Base-by-base conservation (phyloP, 1,140 invertebrate species). In the Drosophila albomicans region DNA sequence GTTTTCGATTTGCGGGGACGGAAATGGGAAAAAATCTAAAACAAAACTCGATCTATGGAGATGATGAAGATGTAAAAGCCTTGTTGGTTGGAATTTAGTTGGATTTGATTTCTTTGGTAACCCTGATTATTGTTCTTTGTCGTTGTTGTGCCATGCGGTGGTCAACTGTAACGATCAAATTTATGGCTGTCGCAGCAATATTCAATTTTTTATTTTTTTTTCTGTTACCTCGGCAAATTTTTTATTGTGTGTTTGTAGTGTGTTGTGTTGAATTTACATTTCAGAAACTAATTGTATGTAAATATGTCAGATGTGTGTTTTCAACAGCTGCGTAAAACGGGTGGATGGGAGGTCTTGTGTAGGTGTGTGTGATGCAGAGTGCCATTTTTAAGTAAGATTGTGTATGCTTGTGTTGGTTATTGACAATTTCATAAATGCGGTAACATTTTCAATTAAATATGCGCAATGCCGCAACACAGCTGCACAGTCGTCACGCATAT, bases 361-460 rank as follows among this genome's bases (percentile, higher is more conserved):
- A 38, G 20, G 49, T 25, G 35, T 48, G 46, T 61, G 59, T 58
- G 45, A 38, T 46, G 62, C 32, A 48, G 68, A 35, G 45, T 32
- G 35, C 46, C 35, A 38, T 38, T 38, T 38, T 38, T 38, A 8
- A 38, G 56, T 64, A 51, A 13, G 59, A 25, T 25, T 64, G 49
- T 43, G 61, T 62, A 54, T 88, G 61, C 78, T 88, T 88, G 84
- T 88, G 78, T 81, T 85, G 74, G 81, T 84, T 89, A 89, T 88
- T 88, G 85, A 88, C 85, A 88, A 81, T 89, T 88, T 88, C 85
- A 88, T 88, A 88, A 88, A 88, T 88, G 84, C 85, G 84, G 84
- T 88, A 88, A 88, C 84, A 88, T 88, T 88, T 88, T 88, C 84
- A 88, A 88, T 88, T 88, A 89, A 89, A 88, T 88, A 88, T 88